Evolutionary conservation across 2,797 vertebrate species (phyloP).

Genomic region (Pangasius larnaudii): DNA sequence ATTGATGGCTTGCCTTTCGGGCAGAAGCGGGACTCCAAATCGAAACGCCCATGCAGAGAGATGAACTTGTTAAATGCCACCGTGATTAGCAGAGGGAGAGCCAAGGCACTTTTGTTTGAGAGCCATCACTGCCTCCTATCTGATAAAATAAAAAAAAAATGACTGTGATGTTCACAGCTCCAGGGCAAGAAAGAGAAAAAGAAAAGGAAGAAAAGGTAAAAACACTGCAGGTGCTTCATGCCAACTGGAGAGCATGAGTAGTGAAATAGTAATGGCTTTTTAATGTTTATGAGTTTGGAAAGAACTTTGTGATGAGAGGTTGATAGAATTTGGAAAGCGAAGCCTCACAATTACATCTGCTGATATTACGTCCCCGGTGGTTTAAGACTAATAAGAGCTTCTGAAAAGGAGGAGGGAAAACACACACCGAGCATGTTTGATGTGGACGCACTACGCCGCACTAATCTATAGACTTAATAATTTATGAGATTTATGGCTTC

Average conservation of each 20-base stretch:
- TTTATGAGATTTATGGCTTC: conserved; percentile 57
- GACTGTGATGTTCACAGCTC: conserved; percentile 43
- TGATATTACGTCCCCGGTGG: conserved; percentile 48
- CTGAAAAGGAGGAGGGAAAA: conserved; percentile 21
- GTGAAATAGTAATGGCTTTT: conserved; percentile 57
- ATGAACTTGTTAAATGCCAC: conserved; percentile 59
- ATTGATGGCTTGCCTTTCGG: conserved; percentile 53
- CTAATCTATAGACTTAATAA: conserved; percentile 61
- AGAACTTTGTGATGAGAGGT: conserved; percentile 50
- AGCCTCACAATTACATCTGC: conserved; percentile 53
- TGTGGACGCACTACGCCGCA: conserved; percentile 39
- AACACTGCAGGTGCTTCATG: conserved; percentile 53
- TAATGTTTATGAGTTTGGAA: conserved; percentile 57
- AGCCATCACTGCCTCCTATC: conserved; percentile 9
- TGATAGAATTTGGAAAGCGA: conserved; percentile 47
- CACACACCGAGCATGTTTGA: conserved; percentile 33
- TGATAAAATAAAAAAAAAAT: not conserved
- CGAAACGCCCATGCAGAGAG: conserved; percentile 54
- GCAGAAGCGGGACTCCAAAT: conserved; percentile 55
- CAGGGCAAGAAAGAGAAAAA: conserved; percentile 32
- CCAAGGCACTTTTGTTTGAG: conserved; percentile 40
- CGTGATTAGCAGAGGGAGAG: conserved; percentile 43
- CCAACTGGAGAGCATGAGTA: conserved; percentile 49
- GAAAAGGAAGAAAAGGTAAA: not conserved
- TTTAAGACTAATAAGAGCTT: conserved; percentile 56